Evolutionary conservation across 2,888 invertebrate genomes (phyloP), one percentile per base, ranked within the genome.

Genomic region (Sesamia inferens): DNA sequence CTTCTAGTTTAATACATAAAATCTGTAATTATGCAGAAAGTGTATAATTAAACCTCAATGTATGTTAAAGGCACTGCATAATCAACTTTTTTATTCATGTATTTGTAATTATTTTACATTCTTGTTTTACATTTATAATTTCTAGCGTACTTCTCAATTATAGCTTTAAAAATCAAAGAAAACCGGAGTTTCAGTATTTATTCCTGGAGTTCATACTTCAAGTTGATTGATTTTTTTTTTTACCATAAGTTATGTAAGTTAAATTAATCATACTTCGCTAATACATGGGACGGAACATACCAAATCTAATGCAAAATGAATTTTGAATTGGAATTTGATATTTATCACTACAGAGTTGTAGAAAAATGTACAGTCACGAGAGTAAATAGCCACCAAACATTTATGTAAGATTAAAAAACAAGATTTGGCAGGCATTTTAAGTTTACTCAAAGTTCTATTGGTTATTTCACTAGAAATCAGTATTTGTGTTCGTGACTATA

Each of bases 51-150:
- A 57, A 73, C 24, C 59, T 74, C 59, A 69, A 65, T 57, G 39
- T 55, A 69, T 19, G 57, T 59, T 72, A 64, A 83, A 83, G 74
- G 80, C 80, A 83, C 73, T 72, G 71, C 54, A 31, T 55, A 74
- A 74, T 75, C 61, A 59, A 31, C 64, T 22, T 66, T 51, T 66
- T 31, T 11, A 24, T 71, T 61, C 6, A 44, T 55, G 0, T 61
- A 14, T 62, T 74, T 61, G 7, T 66, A 22, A 44, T 22, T 39
- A 55, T 11, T 62, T 61, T 13, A 62, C 13, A 24, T 44, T 55
- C 13, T 47, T 51, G 16, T 54, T 39, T 71, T n/a, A 47, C 19
- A 54, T 55, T 62, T 8, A 47, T 57, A 71, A 24, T 57, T 57
- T 68, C 48, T 44, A 48, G 22, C n/a, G 22, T 57, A 57, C 7